Percentiles rank a stretch among this genome's conserved stretches.
phyloP scores from a whole-genome alignment of 2,888 invertebrate genomes.

The Osedax frankpressi region DNA sequence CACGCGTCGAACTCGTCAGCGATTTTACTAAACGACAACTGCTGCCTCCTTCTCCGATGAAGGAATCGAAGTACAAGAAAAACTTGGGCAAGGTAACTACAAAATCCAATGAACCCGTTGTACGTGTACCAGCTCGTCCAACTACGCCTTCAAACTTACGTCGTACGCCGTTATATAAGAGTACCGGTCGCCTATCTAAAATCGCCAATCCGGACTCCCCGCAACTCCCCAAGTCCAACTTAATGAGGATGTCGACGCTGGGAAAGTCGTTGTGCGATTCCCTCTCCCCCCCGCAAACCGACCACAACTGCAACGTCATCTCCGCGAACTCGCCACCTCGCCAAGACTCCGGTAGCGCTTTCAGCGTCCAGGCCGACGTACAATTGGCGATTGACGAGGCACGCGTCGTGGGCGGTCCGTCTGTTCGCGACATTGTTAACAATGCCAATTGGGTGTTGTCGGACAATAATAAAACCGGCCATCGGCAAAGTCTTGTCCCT shows the following conservation, averaged over 20 bases:
- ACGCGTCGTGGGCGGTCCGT: background rate
- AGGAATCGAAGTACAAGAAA: background rate
- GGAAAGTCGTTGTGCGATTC: background rate
- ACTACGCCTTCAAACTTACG: background rate
- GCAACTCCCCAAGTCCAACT: background rate
- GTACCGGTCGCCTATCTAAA: background rate
- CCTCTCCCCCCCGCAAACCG: background rate
- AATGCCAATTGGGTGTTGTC: background rate
- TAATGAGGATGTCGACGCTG: background rate
- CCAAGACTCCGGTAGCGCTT: background rate
- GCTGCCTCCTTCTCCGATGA: background rate
- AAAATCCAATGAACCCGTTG: background rate
- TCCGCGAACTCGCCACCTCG: background rate
- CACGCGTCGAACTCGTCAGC: background rate
- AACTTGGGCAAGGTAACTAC: background rate
- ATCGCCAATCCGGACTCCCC: background rate
- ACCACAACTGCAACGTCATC: background rate
- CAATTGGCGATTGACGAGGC: background rate
- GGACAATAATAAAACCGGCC: background rate
- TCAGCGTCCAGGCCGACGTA: background rate
- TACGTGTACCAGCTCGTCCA: background rate
- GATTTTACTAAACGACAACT: background rate
- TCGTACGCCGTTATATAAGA: background rate
- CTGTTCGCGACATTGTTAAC: background rate
- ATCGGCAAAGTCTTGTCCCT: background rate